Evolutionary conservation across 2,113 vertebrate species (phyloP).

Genomic region (Menidia beryllina): DNA sequence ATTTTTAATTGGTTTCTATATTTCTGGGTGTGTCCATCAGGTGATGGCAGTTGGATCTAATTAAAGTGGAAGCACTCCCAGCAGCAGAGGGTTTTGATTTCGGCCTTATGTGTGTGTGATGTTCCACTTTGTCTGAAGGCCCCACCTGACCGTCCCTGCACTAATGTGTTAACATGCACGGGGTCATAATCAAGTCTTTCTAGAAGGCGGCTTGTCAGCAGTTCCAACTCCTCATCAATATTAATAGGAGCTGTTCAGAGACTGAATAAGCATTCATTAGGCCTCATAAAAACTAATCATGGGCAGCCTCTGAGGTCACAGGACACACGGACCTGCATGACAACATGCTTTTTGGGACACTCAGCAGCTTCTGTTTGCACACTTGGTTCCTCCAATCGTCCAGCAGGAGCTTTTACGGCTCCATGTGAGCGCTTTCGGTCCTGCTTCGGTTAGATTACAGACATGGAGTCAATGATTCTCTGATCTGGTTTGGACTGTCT

Average conservation of each 20-base stretch:
- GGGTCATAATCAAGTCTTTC: slow-evolving; percentile 64
- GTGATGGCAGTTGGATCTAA: no score
- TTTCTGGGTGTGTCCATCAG: no score
- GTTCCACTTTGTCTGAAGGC: slow-evolving; percentile 19
- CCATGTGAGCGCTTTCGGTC: no score
- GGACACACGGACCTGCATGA: slow-evolving; percentile 36
- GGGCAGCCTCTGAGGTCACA: slow-evolving; percentile 62
- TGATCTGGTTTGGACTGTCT: no score
- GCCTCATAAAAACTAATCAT: slow-evolving; percentile 74
- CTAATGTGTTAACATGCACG: slow-evolving; percentile 65
- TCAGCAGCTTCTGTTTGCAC: slow-evolving; percentile 12
- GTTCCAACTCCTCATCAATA: slow-evolving; percentile 70
- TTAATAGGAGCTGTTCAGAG: slow-evolving; percentile 70
- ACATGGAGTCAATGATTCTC: no score
- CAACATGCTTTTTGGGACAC: slow-evolving; percentile 27
- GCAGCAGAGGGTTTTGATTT: no score
- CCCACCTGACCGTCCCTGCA: slow-evolving; percentile 3
- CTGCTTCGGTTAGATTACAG: no score
- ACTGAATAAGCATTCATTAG: slow-evolving; percentile 75
- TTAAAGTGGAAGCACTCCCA: no score
- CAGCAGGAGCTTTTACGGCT: no score
- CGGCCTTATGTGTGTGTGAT: no score
- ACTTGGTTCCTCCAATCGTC: neutral
- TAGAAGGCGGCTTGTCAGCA: slow-evolving; percentile 67
- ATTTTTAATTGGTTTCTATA: no score